Evolutionary conservation across 2,888 invertebrate genomes (phyloP).

Genomic region (Heliconius hortense): DNA sequence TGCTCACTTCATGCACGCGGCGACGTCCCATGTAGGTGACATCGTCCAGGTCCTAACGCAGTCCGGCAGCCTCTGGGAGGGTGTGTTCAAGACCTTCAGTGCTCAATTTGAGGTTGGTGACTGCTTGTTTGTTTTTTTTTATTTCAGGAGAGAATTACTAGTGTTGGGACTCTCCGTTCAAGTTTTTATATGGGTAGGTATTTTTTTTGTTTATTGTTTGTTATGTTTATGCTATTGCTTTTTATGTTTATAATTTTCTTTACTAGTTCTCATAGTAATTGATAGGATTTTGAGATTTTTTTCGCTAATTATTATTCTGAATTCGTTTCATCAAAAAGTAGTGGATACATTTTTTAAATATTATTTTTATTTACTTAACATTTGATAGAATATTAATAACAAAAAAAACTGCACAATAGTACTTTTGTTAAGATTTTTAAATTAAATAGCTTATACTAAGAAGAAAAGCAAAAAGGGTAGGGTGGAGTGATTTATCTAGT

Average conservation of each 20-base stretch:
- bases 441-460: too few relatives aligned
- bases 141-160: not conserved
- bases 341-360: too few relatives aligned
- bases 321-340: too few relatives aligned
- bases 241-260: not conserved
- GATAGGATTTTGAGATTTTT: too few relatives aligned
- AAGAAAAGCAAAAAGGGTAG: too few relatives aligned
- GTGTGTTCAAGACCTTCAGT: conserved; percentile 94
- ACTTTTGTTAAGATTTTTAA: too few relatives aligned
- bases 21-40: conserved; percentile 92
- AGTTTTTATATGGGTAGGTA: not conserved
- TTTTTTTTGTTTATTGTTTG: not conserved
- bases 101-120: conserved; percentile 89
- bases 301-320: too few relatives aligned
- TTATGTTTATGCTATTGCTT: not conserved
- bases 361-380: too few relatives aligned
- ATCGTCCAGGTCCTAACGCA: conserved; percentile 90
- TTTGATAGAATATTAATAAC: too few relatives aligned
- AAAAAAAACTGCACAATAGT: too few relatives aligned
- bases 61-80: conserved; percentile 93
- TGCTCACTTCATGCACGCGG: conserved; percentile 94
- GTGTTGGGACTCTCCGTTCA: not conserved
- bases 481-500: too few relatives aligned
- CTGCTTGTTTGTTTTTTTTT: not conserved
- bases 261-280: not conserved